These are phyloP conservation scores for Benitochromis conjunctus DNA, from an alignment of 2,113 vertebrate species.

Conservation along the genomic window DNA sequence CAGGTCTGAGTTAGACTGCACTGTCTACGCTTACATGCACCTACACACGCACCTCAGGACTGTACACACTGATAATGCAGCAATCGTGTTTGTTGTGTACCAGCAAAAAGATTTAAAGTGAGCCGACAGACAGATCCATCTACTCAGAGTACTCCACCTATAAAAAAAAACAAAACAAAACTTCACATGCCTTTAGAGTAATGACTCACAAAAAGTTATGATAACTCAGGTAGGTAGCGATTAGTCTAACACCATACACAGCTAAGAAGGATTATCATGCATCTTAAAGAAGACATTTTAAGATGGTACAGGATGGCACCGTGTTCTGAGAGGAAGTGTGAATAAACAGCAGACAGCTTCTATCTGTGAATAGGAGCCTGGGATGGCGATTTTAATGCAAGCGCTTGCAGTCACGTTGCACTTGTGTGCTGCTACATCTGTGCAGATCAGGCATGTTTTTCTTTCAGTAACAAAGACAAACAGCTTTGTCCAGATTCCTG, in stretches of 20 bases:
- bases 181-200: not conserved
- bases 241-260: not conserved
- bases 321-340: not conserved
- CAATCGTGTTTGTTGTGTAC: not conserved
- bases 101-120: not conserved
- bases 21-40: slow-evolving; percentile 10
- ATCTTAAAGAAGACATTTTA: slow-evolving; percentile 1
- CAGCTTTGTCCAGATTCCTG: slow-evolving; percentile 27
- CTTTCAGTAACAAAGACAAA: not conserved
- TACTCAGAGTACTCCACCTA: not conserved
- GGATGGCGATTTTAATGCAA: not conserved
- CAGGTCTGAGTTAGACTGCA: not conserved
- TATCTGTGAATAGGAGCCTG: not conserved
- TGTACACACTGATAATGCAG: not conserved
- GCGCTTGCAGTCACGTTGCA: not conserved
- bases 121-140: not conserved
- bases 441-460: not conserved
- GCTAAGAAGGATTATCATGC: not conserved
- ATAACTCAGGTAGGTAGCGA: not conserved
- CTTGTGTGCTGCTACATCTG: not conserved
- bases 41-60: slow-evolving; percentile 12
- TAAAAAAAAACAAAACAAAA: not conserved
- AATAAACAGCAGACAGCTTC: not conserved
- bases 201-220: not conserved
- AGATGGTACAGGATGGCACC: not conserved